Evolutionary conservation across 2,113 vertebrate species (phyloP), one percentile per base, ranked within the genome.

Genomic region (Neotoma lepida): DNA sequence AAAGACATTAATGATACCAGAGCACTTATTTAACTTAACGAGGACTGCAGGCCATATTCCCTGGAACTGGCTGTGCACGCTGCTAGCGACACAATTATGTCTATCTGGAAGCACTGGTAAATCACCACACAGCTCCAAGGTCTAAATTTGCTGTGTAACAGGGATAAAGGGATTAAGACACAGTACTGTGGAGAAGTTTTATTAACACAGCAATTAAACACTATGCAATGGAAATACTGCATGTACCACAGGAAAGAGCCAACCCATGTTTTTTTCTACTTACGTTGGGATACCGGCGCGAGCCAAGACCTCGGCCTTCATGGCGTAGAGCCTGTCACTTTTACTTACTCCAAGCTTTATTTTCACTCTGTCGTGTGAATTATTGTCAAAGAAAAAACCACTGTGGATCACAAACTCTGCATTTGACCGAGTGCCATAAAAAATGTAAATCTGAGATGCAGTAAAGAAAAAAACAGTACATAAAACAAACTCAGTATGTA

Each of bases 351-450:
- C 99, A 84, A 99, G 99, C 98, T 99, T 99, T 98, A 99, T 99
- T 99, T 99, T 99, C 98, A 99, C 99, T 97, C 99, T 98, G 98
- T 99, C 99, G 92, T 99, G 99, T 96, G 98, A 98, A 96, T 99
- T 99, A 98, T 99, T 99, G 98, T 99, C 99, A 98, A 99, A 99
- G 98, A 99, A 99, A 98, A 99, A 99, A 92, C 99, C 99, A 96
- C 99, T 99, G 99, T 99, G 99, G 98, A 99, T 99, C 97, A 99
- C 99, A 96, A 99, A 99, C 98, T 99, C 99, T 1, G 99, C 99
- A 93, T 99, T 99, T 98, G 99, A 99, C 95, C 99, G 98, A 61
- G 99, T 99, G 97, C 99, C 99, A 93, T 99, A 99, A 98, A 99
- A 99, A 98, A 99, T 99, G 98, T 99, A 99, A 98, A 99, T 99